These are phyloP conservation scores for Phaethornis superciliosus DNA, from an alignment of 2,113 vertebrate genomes.

Conservation along the genomic window DNA sequence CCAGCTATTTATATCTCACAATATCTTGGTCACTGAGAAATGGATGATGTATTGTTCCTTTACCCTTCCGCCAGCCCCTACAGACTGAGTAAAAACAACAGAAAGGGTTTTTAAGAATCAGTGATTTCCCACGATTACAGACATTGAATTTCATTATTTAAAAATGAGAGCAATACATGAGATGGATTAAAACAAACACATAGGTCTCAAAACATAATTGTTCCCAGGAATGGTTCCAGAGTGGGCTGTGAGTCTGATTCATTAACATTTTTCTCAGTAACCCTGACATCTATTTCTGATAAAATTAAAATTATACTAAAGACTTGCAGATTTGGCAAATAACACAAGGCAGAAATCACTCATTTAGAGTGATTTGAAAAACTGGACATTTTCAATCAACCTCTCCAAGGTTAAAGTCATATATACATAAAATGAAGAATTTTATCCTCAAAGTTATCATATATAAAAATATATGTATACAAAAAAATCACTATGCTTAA, in stretches of 20 bases:
- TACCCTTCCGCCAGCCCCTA: background rate
- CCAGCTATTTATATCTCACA: background rate
- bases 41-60: background rate
- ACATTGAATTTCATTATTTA: background rate
- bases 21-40: background rate
- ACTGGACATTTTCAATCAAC: background rate
- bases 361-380: background rate
- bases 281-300: background rate
- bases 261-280: background rate
- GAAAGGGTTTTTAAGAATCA: background rate
- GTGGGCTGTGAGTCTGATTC: background rate
- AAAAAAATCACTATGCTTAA: background rate
- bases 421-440: background rate
- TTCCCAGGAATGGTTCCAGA: background rate
- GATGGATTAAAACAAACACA: background rate
- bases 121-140: background rate
- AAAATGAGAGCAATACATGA: background rate
- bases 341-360: background rate
- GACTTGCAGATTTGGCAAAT: background rate
- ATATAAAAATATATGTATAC: background rate
- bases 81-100: constrained; percentile 7
- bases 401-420: background rate
- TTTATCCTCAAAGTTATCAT: background rate
- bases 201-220: background rate
- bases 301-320: background rate